Evolutionary conservation across 2,888 invertebrate genomes (phyloP), one percentile per base, ranked within the genome.

Genomic region (Elmis aenea): DNA sequence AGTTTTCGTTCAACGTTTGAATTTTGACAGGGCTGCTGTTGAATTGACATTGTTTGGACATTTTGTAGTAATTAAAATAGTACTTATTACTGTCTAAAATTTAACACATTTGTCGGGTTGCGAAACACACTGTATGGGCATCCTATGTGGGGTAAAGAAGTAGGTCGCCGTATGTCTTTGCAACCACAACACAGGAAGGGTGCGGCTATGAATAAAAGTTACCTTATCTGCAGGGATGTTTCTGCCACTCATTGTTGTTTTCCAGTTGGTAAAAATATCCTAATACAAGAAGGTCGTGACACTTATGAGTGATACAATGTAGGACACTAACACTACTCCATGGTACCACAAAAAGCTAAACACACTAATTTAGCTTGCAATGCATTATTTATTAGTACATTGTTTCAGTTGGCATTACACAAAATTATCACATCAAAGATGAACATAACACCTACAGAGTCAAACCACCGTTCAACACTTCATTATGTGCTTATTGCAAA

Each of bases 181-280:
- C 51, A 49, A 52, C 47, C 45, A 46, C 48, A 54, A 48, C n/a
- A 52, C 48, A 48, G 46, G 51, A 58, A 61, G 62, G 62, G 64
- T 61, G 62, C 62, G 64, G 62, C 26, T 68, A 68, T 43, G 46
- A 50, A 53, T 51, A 48, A 52, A 47, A 48, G 74, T 71, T 71
- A 85, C 85, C 84, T 85, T 85, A 76, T 85, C 85, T 70, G 84
- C 81, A 68, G 85, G 85, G 73, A 85, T 81, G 73, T 82, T 83
- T 74, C 84, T 83, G 67, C 79, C 78, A 73, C 83, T 81, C 83
- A 83, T 83, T 70, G 72, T 74, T 71, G 69, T 68, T 67, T 68
- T 16, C 16, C 12, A 26, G 12, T n/a, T 70, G 14, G 33, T 25
- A 24, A 33, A 31, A 30, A 27, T 45, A 47, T 47, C 47, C 47